phyloP scores from a whole-genome alignment of 2,113 vertebrate species.

The Sceloporus tristichus region DNA sequence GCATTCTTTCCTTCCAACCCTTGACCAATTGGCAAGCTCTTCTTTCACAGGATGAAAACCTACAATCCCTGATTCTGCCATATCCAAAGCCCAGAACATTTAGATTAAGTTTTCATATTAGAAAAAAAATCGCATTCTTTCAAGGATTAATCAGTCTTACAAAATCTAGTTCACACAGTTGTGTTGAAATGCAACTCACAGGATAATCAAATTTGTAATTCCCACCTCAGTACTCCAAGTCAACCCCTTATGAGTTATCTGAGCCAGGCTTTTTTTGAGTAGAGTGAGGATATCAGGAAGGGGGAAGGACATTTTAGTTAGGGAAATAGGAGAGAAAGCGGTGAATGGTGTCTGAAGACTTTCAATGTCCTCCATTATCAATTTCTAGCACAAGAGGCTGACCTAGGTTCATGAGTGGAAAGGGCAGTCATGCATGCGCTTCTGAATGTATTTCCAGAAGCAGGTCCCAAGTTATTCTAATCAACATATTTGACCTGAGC shows the following conservation, averaged over 20 bases:
- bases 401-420: background rate
- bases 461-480: too few relatives aligned
- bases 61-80: background rate
- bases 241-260: background rate
- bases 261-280: background rate
- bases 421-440: background rate
- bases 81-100: background rate
- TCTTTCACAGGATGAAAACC: background rate
- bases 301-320: background rate
- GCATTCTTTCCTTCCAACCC: background rate
- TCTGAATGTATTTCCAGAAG: too few relatives aligned
- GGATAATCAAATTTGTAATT: background rate
- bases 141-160: too few relatives aligned
- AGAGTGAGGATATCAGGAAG: background rate
- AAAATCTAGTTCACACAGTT: too few relatives aligned
- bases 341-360: background rate
- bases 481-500: background rate
- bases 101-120: background rate
- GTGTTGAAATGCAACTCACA: background rate
- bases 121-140: too few relatives aligned
- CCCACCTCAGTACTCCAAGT: background rate
- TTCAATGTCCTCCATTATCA: background rate
- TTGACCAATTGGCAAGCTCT: background rate
- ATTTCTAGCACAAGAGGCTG: background rate
- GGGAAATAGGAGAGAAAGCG: background rate